These are phyloP conservation scores for Drosophila engyochracea DNA, from an alignment of 2,888 invertebrate species.

Conservation along the genomic window DNA sequence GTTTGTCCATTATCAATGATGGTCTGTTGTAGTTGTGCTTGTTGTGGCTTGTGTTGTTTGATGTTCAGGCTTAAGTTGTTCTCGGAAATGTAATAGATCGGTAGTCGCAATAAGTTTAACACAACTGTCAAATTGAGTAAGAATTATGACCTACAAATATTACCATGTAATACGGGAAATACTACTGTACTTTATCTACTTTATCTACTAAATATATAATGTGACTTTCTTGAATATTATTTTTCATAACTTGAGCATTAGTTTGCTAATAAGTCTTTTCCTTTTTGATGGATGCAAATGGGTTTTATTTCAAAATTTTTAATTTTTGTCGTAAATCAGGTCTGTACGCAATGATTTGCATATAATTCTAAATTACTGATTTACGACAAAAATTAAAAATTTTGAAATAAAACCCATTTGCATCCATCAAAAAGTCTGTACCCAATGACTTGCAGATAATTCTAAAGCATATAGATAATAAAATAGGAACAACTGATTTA, in stretches of 20 bases:
- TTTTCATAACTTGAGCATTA: neutral
- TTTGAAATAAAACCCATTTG: no score
- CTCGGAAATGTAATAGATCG: constrained; percentile 29
- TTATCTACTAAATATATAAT: constrained; percentile 1
- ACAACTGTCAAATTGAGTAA: constrained; percentile 28
- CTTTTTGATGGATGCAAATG: neutral
- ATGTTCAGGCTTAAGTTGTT: constrained; percentile 17
- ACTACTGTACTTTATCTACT: neutral
- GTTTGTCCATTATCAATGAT: constrained; percentile 38
- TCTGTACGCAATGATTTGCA: no score
- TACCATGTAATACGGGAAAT: neutral
- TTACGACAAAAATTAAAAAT: no score
- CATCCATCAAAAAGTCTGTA: no score
- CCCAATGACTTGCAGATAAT: no score
- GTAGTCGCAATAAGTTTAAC: constrained; percentile 24
- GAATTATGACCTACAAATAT: constrained; percentile 15
- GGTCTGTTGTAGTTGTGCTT: constrained; percentile 13
- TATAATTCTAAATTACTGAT: no score
- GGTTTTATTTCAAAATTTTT: neutral
- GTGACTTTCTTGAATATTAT: neutral
- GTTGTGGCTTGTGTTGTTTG: constrained; percentile 16
- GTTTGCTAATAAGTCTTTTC: neutral
- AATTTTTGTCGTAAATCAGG: no score
- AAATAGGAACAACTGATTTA: neutral
- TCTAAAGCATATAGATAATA: neutral